phyloP scores from a whole-genome alignment of 35 echinoderm and acorn worm genomes.

The Ophiothrix spiculata region DNA sequence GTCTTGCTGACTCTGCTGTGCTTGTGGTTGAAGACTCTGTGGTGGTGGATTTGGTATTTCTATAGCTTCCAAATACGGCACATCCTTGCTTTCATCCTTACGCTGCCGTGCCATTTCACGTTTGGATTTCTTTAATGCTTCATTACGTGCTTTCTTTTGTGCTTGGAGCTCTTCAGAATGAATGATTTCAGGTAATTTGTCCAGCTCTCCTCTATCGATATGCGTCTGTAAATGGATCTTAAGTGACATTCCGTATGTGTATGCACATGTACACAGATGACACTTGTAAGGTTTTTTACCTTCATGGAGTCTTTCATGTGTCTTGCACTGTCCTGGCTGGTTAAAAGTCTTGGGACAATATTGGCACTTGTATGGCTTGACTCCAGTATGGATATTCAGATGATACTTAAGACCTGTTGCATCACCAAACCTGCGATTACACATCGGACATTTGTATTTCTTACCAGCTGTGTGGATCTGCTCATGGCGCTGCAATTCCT shows the following conservation, averaged over 20 bases:
- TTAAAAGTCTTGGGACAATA: background rate
- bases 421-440: background rate
- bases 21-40: background rate
- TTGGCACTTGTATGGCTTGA: background rate
- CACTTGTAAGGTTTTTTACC: conserved; percentile 2
- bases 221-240: background rate
- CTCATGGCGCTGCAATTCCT: background rate
- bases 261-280: background rate
- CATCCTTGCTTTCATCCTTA: background rate
- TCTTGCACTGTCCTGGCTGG: background rate
- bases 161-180: background rate
- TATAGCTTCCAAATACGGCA: too few species aligned
- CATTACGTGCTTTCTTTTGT: background rate
- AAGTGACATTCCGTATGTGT: background rate
- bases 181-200: background rate
- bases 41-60: background rate
- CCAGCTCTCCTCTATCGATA: background rate
- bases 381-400: background rate
- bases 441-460: background rate
- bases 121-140: background rate
- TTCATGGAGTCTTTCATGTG: background rate
- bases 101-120: background rate
- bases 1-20: background rate
- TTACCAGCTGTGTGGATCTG: background rate
- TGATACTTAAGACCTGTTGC: background rate